phyloP scores from a whole-genome alignment of 2,113 vertebrate genomes.

The Fulmarus glacialis region DNA sequence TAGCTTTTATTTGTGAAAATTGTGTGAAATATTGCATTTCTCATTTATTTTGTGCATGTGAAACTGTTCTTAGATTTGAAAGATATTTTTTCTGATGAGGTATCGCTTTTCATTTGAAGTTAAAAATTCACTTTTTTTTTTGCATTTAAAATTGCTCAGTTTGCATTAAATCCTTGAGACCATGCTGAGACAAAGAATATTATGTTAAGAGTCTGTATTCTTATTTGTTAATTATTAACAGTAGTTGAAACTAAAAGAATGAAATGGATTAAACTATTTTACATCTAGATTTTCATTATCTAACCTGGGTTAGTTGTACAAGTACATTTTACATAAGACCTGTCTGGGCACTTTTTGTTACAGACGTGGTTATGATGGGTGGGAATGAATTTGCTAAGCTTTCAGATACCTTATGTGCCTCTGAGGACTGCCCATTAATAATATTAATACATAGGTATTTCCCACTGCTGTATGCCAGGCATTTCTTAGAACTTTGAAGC shows the following conservation, averaged over 20 bases:
- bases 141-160: not conserved
- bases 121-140: not conserved
- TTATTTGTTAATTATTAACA: not conserved
- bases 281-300: not conserved
- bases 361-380: not conserved
- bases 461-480: not conserved
- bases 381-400: constrained; percentile 22
- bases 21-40: not conserved
- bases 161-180: not conserved
- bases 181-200: not conserved
- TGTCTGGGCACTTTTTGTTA: not conserved
- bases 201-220: not conserved
- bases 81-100: not conserved
- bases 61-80: not conserved
- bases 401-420: not conserved
- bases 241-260: not conserved
- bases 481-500: constrained; percentile 51
- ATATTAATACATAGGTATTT: constrained; percentile 52
- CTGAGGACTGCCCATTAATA: constrained; percentile 43
- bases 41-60: not conserved
- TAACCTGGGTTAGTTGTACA: not conserved
- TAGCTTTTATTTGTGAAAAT: not conserved
- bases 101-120: not conserved
- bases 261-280: not conserved
- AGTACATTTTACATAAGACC: not conserved